Conservation (phyloP, 2,888 invertebrate species). For the Diploptera punctata region DNA sequence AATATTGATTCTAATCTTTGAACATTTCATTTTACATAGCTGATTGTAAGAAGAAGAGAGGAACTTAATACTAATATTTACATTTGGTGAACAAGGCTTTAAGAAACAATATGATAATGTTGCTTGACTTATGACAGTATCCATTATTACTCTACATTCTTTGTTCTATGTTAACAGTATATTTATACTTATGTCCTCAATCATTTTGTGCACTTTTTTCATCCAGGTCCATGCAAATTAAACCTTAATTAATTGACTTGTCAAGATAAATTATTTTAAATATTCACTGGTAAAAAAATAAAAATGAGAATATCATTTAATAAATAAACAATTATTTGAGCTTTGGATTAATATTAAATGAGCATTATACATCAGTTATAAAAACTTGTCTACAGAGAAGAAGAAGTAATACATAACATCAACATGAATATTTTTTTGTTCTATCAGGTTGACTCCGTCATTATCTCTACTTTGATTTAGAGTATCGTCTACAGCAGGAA, state of each 20-base stretch:
- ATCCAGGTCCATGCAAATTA: neutral
- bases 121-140: no score
- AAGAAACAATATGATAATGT: no score
- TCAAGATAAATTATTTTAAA: slow-evolving; percentile 12
- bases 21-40: no score
- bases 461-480: no score
- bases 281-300: neutral
- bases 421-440: neutral
- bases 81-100: no score
- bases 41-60: no score
- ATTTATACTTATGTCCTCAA: no score
- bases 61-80: no score
- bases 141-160: neutral
- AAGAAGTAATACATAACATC: neutral
- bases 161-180: neutral
- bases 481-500: no score
- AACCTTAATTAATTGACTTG: neutral
- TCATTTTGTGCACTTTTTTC: neutral
- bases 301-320: slow-evolving; percentile 8
- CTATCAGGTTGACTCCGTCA: neutral
- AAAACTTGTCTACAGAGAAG: neutral
- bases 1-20: no score
- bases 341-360: slow-evolving; percentile 10
- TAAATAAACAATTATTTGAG: slow-evolving; percentile 22
- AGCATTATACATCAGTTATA: neutral